Conservation (phyloP, 2,113 vertebrate species). For the Megalops atlanticus region DNA sequence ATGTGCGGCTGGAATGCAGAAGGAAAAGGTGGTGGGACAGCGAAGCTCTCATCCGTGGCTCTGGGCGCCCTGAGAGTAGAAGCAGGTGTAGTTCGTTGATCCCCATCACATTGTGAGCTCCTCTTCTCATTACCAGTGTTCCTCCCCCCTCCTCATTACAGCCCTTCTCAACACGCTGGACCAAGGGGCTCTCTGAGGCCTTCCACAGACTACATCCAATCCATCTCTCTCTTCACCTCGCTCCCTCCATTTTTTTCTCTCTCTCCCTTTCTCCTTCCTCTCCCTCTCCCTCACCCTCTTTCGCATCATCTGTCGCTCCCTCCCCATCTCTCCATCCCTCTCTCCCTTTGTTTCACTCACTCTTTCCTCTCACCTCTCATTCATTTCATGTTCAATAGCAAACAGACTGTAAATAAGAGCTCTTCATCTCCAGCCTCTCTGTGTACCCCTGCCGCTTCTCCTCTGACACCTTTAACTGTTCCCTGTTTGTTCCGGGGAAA, state of each 20-base stretch:
- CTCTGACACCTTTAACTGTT: neutral
- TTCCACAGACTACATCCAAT: slow-evolving; percentile 6
- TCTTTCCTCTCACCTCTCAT: slow-evolving; percentile 53
- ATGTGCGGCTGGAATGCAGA: neutral
- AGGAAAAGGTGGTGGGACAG: neutral
- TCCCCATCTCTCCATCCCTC: neutral
- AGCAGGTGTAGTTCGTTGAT: too few species aligned
- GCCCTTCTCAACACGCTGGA: neutral
- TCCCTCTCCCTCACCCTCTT: neutral
- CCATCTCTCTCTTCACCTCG: too few species aligned
- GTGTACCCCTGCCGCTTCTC: neutral
- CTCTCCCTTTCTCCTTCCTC: slow-evolving; percentile 20
- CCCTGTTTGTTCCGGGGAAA: too few species aligned
- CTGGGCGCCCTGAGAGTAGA: neutral
- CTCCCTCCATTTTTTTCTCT: slow-evolving; percentile 26
- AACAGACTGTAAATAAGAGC: slow-evolving; percentile 59
- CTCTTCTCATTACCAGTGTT: neutral
- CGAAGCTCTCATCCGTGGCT: neutral
- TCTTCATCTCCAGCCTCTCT: slow-evolving; percentile 40
- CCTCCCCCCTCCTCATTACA: neutral
- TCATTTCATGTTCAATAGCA: slow-evolving; percentile 50
- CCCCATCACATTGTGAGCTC: neutral
- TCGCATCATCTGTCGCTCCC: neutral
- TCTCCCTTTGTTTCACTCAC: slow-evolving; percentile 42
- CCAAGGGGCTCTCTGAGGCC: slow-evolving; percentile 53